Evolutionary conservation across 2,113 vertebrate genomes (phyloP).

Genomic region (Rhinoderma darwinii): DNA sequence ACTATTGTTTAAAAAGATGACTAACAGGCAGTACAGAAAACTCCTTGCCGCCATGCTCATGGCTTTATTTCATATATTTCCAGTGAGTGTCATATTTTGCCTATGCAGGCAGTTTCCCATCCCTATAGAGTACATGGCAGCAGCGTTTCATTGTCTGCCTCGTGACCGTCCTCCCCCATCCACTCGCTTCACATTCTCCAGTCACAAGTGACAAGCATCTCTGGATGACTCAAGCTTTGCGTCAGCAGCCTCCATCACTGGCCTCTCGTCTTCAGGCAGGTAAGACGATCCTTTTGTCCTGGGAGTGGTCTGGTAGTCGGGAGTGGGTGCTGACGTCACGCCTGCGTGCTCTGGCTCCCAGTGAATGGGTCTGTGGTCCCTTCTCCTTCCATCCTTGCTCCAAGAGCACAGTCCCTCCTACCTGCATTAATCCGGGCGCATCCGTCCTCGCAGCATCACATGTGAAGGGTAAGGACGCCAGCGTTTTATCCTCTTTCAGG

Average conservation of each 20-base stretch:
- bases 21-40: too few species aligned
- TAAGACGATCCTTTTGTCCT: background rate
- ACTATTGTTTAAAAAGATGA: too few species aligned
- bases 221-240: conserved; percentile 44
- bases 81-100: too few species aligned
- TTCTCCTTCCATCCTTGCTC: background rate
- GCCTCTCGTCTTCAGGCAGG: background rate
- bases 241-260: conserved; percentile 21
- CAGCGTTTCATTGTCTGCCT: too few species aligned
- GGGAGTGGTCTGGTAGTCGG: background rate
- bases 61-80: too few species aligned
- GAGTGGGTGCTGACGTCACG: conserved; percentile 36
- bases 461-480: conserved; percentile 22
- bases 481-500: background rate
- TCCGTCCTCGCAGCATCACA: conserved; percentile 51
- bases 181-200: conserved; percentile 12
- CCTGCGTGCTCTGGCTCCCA: background rate
- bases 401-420: conserved; percentile 47
- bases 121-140: too few species aligned
- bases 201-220: conserved; percentile 23
- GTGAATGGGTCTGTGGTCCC: conserved; percentile 35
- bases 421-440: conserved; percentile 48
- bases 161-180: background rate
- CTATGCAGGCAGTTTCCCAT: too few species aligned
- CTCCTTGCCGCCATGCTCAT: too few species aligned